Evolutionary conservation across 2,888 invertebrate species (phyloP), one percentile per base, ranked within the genome.

Genomic region (Blomia tropicalis): DNA sequence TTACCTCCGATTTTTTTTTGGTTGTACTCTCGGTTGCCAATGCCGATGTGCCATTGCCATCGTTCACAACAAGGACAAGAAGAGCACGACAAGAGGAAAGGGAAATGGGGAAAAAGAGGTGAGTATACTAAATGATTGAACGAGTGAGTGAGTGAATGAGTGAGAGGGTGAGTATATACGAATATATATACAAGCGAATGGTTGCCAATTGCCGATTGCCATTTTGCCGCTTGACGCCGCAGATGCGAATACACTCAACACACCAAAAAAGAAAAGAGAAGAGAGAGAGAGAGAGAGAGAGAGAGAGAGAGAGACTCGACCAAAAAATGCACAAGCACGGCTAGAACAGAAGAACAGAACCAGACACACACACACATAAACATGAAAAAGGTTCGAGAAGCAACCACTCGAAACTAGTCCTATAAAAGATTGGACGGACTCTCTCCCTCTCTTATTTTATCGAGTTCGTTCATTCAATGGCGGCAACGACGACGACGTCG

Each of bases 31-130:
- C n/a, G 51, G 51, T n/a, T n/a, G 22, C 7, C 51, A n/a, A n/a
- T 47, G 36, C 51, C n/a, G 51, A 11, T 19, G 7, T 47, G 51
- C 11, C 51, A 47, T 47, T 7, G 27, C 51, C 51, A 47, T 27
- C 22, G 51, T 47, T 7, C 23, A 47, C 51, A 47, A 47, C 22
- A 22, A 47, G 51, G 51, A 47, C 51, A 47, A 47, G 51, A 47
- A 47, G 51, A 47, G 51, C 51, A 47, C 51, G 51, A 47, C 51
- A 25, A n/a, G 27, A 47, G 27, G 51, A 47, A 47, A 47, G 51
- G 51, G 51, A 47, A 47, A 47, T 47, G 27, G 51, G 11, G 51
- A 47, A n/a, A n/a, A 47, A 47, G 22, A 27, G 51, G 27, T 47
- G 51, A 47, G 51, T 7, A 7, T n/a, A 11, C 7, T 17, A 7